Percentiles rank a stretch among this genome's conserved stretches.
Evolutionary conservation across 2,888 invertebrate species (phyloP).

Genomic region (Hymenopus coronatus): DNA sequence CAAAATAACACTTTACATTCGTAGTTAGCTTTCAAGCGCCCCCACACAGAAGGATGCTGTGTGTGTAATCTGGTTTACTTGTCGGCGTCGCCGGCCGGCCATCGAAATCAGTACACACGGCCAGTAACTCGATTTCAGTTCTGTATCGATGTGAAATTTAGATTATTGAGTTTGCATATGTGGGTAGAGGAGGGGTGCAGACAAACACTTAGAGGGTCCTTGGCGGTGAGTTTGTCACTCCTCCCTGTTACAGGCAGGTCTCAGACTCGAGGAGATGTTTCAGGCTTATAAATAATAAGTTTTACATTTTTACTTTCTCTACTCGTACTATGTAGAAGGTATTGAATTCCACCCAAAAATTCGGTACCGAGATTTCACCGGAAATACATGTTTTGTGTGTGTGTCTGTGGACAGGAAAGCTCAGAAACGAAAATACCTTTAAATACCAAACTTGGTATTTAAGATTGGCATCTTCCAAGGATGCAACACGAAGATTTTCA

Average conservation of each 20-base stretch:
- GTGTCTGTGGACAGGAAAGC: too few relatives aligned
- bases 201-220: neutral
- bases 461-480: too few relatives aligned
- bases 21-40: conserved; percentile 9
- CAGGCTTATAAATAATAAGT: neutral
- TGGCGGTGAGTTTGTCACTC: neutral
- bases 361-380: too few relatives aligned
- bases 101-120: neutral
- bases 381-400: too few relatives aligned
- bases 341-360: too few relatives aligned
- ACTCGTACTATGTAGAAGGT: too few relatives aligned
- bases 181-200: neutral
- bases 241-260: neutral
- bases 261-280: neutral
- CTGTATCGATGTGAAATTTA: conserved; percentile 5
- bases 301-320: too few relatives aligned
- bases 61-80: conserved; percentile 2
- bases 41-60: neutral
- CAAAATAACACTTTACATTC: conserved; percentile 18
- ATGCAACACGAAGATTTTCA: too few relatives aligned
- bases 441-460: too few relatives aligned
- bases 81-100: neutral
- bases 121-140: neutral
- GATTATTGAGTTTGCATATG: conserved; percentile 4
- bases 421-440: too few relatives aligned